These are phyloP conservation scores for Philonicus albiceps DNA, from an alignment of 2,888 invertebrate species.

Conservation along the genomic window DNA sequence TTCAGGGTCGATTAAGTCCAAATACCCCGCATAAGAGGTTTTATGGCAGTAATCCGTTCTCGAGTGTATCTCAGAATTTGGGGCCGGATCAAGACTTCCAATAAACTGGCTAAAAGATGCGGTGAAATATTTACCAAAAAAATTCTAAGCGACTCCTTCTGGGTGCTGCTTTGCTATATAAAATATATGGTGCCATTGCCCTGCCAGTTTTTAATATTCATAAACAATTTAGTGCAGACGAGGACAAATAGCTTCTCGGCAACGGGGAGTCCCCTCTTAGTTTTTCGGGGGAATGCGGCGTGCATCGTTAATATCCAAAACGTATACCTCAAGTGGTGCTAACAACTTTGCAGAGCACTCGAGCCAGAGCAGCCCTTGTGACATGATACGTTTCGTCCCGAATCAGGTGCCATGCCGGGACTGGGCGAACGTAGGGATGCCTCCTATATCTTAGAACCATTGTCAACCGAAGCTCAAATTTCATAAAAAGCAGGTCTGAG, in stretches of 20 bases:
- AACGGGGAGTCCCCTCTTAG: background rate
- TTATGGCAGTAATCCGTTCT: constrained; percentile 47
- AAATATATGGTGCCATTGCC: constrained; percentile 9
- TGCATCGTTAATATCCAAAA: constrained; percentile 45
- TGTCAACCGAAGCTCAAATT: background rate
- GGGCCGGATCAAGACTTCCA: background rate
- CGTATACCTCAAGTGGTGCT: constrained; percentile 48
- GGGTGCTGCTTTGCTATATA: too few species aligned
- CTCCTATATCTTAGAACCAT: background rate
- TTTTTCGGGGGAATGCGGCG: background rate
- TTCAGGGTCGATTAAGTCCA: constrained; percentile 49
- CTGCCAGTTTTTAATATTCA: constrained; percentile 23
- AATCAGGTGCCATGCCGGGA: background rate
- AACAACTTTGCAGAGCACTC: constrained; percentile 49
- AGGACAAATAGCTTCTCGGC: constrained; percentile 6
- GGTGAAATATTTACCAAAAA: constrained; percentile 2
- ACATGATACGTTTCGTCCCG: constrained; percentile 40
- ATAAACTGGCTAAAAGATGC: constrained; percentile 12
- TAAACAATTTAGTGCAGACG: constrained; percentile 30
- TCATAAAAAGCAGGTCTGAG: background rate
- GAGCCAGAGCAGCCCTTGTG: constrained; percentile 43
- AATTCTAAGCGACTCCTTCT: background rate
- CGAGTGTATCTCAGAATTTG: background rate
- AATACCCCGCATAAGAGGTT: constrained; percentile 49
- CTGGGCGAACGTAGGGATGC: background rate